phyloP scores from a whole-genome alignment of 35 echinoderm and acorn worm species.

The Chiridota heheva region DNA sequence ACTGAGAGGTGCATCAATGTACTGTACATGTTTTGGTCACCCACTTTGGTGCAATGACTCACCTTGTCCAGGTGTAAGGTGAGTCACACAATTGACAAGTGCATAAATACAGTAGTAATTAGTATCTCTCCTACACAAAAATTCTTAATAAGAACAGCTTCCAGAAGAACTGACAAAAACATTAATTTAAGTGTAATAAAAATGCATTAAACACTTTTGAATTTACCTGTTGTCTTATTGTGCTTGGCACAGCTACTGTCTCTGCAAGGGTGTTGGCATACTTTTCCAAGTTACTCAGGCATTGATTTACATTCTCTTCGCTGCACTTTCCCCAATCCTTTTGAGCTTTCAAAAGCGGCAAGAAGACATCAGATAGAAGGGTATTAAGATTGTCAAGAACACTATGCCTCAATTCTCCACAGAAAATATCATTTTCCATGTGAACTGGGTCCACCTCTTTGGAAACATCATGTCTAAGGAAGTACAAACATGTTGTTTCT shows the following conservation, averaged over 20 bases:
- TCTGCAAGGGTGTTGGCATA: slow-evolving; percentile 82
- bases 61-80: too few species aligned
- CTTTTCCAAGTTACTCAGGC: slow-evolving; percentile 74
- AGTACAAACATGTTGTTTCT: slow-evolving; percentile 95
- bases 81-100: too few species aligned
- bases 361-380: slow-evolving; percentile 82
- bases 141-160: too few species aligned
- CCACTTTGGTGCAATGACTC: too few species aligned
- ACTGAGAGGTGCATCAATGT: too few species aligned
- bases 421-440: slow-evolving; percentile 99
- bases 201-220: neutral
- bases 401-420: slow-evolving; percentile 93
- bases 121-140: too few species aligned
- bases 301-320: slow-evolving; percentile 87
- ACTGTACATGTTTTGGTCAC: too few species aligned
- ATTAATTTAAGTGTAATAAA: neutral
- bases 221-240: slow-evolving; percentile 87
- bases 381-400: slow-evolving; percentile 97
- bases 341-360: slow-evolving; percentile 83
- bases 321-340: slow-evolving; percentile 96
- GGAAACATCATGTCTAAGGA: slow-evolving; percentile 80
- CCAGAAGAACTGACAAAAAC: neutral
- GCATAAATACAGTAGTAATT: too few species aligned
- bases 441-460: slow-evolving; percentile 89
- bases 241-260: slow-evolving; percentile 82